phyloP scores from a whole-genome alignment of 64 coral and sea anemone genomes.

The Pachyseris speciosa region DNA sequence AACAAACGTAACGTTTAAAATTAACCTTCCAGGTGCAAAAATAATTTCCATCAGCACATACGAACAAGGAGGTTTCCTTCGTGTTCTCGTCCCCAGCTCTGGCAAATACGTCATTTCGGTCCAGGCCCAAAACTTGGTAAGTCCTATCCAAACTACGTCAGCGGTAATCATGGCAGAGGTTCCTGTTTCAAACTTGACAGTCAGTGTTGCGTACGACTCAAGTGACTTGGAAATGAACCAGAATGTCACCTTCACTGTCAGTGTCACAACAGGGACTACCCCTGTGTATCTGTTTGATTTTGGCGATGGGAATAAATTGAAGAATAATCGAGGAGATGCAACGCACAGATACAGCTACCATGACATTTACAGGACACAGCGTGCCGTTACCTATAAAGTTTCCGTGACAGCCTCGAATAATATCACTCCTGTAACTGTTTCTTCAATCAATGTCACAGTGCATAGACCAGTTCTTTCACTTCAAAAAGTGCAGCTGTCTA shows the following conservation, averaged over 20 bases:
- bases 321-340: not conserved
- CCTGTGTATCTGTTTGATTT: constrained; percentile 20
- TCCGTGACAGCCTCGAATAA: not conserved
- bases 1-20: constrained; percentile 25
- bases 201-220: not conserved
- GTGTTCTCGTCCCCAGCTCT: not conserved
- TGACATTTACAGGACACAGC: not conserved
- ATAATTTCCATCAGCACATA: not conserved
- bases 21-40: not conserved
- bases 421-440: not conserved
- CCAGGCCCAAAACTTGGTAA: not conserved
- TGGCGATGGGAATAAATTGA: constrained; percentile 4
- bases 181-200: not conserved
- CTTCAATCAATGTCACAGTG: not conserved
- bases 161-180: not conserved
- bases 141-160: not conserved
- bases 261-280: not conserved
- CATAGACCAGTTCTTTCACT: constrained; percentile 13
- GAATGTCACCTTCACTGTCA: not conserved
- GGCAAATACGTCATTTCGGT: constrained; percentile 4
- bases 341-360: not conserved
- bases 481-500: not conserved
- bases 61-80: not conserved
- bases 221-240: constrained; percentile 5
- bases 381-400: not conserved